Conservation (phyloP, 2,113 vertebrate genomes). For the Psilopogon haemacephalus region DNA sequence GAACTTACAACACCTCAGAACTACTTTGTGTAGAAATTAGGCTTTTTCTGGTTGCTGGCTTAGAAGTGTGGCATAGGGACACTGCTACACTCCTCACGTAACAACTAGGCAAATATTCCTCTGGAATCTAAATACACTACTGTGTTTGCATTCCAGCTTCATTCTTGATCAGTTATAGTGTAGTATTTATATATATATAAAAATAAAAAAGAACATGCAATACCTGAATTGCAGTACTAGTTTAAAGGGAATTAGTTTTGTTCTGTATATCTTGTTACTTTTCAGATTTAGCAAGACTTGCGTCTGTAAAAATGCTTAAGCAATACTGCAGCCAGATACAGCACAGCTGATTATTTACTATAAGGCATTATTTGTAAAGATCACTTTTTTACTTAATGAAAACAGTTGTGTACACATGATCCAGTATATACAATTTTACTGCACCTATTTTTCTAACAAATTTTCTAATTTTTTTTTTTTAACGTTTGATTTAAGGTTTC, state of each 20-base stretch:
- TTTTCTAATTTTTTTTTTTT: slow-evolving; percentile 62
- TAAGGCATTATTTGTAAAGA: slow-evolving; percentile 59
- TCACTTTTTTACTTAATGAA: slow-evolving; percentile 63
- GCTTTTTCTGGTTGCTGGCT: neutral
- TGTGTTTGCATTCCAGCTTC: slow-evolving; percentile 62
- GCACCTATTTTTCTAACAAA: slow-evolving; percentile 66
- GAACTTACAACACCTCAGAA: slow-evolving; percentile 24
- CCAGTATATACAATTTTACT: slow-evolving; percentile 53
- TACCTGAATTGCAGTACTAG: slow-evolving; percentile 74
- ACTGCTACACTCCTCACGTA: neutral
- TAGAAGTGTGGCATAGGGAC: neutral
- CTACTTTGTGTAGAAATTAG: neutral
- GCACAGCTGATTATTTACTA: slow-evolving; percentile 3
- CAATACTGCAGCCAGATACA: slow-evolving; percentile 66
- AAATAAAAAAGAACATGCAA: slow-evolving; percentile 38
- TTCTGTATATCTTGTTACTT: slow-evolving; percentile 95
- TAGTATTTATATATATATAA: slow-evolving; percentile 89
- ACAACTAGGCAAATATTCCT: slow-evolving; percentile 1
- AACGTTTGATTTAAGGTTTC: slow-evolving; percentile 40
- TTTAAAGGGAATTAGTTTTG: slow-evolving; percentile 81
- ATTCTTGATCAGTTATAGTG: slow-evolving; percentile 71
- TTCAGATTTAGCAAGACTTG: slow-evolving; percentile 76
- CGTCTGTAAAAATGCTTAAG: slow-evolving; percentile 73
- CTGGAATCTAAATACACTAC: slow-evolving; percentile 37
- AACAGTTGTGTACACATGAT: slow-evolving; percentile 20